Base-by-base conservation (phyloP, 2,888 invertebrate genomes). In the Aphidoletes aphidimyza region DNA sequence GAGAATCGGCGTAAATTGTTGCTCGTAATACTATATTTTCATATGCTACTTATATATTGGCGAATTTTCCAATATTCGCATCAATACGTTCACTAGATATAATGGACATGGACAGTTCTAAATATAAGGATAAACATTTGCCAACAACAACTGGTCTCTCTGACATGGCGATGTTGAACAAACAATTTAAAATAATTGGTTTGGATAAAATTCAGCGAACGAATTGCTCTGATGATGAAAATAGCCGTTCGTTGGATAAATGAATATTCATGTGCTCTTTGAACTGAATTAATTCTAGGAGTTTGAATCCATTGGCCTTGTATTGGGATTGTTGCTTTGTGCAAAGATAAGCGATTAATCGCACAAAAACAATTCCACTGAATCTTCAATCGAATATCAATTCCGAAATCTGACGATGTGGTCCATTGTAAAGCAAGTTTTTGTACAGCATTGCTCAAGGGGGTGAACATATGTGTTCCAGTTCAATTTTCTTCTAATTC, bases 311-410 rank as follows among this genome's bases (percentile, higher is more conserved):
- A 42, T 47, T 17, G 2, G 17, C 6, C 6, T 47, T 47, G 6
- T 17, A 39, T 8, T 22, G 2, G n/a, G 22, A 22, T 6, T 54
- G 54, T 22, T n/a, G 54, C 9, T n/a, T 22, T n/a, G 54, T 22
- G 54, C 3, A 22, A n/a, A 54, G n/a, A 1, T 69, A 30, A 69
- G 17, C 26, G 69, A 69, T 69, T 69, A 26, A 30, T 69, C 34
- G 69, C 69, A 69, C 30, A 69, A 30, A n/a, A 69, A 69, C 30
- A 30, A 26, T 30, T 14, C 30, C 34, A 2, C 1, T 30, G n/a
- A 69, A 69, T 69, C 26, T 69, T n/a, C 5, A 69, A 69, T 69
- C 34, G 30, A 69, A 69, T 69, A 30, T 30, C 0, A 69, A 69
- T 69, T 26, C 26, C 5, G 34, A 69, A 30, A 30, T 69, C 8